Evolutionary conservation across 2,888 invertebrate species (phyloP), one percentile per base, ranked within the genome.

Genomic region (Bellardia bayeri): DNA sequence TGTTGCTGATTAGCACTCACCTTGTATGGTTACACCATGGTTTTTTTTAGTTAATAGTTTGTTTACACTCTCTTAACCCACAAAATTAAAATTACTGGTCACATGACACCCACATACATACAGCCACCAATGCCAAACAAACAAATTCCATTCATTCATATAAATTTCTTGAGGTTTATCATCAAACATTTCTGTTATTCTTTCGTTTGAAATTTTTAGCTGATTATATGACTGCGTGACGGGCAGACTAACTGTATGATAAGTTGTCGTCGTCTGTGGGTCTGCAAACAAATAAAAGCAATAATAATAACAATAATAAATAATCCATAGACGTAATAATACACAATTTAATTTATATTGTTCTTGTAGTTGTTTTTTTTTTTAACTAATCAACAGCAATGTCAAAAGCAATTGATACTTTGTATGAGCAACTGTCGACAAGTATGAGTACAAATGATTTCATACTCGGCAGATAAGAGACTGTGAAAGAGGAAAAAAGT

Each of bases 231-330:
- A 56, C 16, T 51, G 23, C 5, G 56, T 54, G 16, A 72, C 45
- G 13, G 58, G 68, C 45, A 11, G 66, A 75, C 58, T 7, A 37
- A 42, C 16, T 9, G 8, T 30, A 30, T 58, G 68, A 78, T 45
- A 30, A 58, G 72, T 72, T 49, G 66, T 14, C 66, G 84, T 40
- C 84, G 84, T 84, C 84, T 74, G 30, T 79, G 66, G 68, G 84
- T 84, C 84, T 84, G 79, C 84, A 79, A 84, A 79, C 84, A 84
- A 74, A 79, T 72, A 13, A 42, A 74, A 84, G 23, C 37, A 68
- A 74, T 58, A 82, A 61, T 33, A 61, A 74, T 23, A 30, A 74
- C n/a, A 75, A 74, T 30, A 54, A 40, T 63, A 63, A 63, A 54
- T 45, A 63, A 63, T 71, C 9, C 63, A 45, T 66, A 74, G 42